These are phyloP conservation scores for Tauraco erythrolophus DNA, from an alignment of 2,113 vertebrate species.

Conservation along the genomic window DNA sequence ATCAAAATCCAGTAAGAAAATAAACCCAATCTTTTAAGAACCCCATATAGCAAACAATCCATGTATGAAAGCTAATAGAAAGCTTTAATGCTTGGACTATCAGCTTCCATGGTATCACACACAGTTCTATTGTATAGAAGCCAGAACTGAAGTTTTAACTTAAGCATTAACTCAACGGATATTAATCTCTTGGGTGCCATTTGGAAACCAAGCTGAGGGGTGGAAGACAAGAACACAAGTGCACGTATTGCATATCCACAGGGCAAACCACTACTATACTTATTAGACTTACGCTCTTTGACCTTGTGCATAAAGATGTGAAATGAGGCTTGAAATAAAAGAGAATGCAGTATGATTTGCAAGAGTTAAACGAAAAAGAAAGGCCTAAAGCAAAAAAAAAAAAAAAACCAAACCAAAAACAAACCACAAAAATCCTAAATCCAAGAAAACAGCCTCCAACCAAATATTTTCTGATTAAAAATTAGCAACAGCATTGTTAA, in stretches of 20 bases:
- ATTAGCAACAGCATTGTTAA: neutral
- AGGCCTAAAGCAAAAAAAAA: neutral
- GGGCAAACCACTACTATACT: neutral
- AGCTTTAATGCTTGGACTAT: neutral
- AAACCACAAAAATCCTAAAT: neutral
- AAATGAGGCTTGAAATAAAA: conserved; percentile 8
- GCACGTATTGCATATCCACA: neutral
- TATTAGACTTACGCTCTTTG: neutral
- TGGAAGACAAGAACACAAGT: neutral
- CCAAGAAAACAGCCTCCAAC: neutral
- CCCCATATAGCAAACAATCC: neutral
- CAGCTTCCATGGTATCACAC: neutral
- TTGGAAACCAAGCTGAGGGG: neutral
- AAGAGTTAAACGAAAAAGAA: neutral
- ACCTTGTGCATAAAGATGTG: neutral
- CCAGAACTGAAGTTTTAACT: conserved; percentile 14
- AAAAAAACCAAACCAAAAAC: no score
- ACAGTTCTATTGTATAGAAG: neutral
- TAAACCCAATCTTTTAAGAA: neutral
- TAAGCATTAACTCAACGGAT: conserved; percentile 20
- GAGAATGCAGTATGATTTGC: neutral
- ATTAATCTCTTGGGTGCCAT: conserved; percentile 34
- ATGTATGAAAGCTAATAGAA: conserved; percentile 16
- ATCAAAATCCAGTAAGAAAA: neutral
- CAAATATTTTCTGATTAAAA: neutral